A percentile compares a stretch with the other conserved stretches of the same genome.
phyloP scores from a whole-genome alignment of 2,888 invertebrate species.

The Agrypnus murinus region DNA sequence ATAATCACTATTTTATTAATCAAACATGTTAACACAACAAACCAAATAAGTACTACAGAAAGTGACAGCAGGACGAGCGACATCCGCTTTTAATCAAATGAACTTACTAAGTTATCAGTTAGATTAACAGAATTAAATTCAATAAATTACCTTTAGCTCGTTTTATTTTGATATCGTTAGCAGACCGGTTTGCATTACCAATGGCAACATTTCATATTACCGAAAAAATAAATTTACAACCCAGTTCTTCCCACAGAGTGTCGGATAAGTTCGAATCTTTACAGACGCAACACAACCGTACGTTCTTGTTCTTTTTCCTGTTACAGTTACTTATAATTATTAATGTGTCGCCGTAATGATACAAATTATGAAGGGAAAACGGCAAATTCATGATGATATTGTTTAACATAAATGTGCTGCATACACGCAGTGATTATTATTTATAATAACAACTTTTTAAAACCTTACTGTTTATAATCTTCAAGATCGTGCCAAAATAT shows the following conservation, averaged over 20 bases:
- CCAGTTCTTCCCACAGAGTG: conserved; percentile 36
- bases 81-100: conserved; percentile 21
- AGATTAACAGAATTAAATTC: conserved; percentile 22
- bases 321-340: conserved; percentile 7
- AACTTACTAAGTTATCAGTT: conserved; percentile 8
- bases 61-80: conserved; percentile 23
- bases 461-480: too few relatives aligned
- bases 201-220: conserved; percentile 23
- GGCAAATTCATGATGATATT: too few relatives aligned
- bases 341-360: not conserved
- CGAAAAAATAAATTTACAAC: conserved; percentile 31
- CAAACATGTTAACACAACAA: not conserved
- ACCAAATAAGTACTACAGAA: conserved; percentile 6
- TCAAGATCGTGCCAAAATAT: not conserved
- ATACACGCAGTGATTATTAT: too few relatives aligned
- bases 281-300: conserved; percentile 1
- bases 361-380: too few relatives aligned
- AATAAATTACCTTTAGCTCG: conserved; percentile 21
- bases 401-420: too few relatives aligned
- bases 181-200: conserved; percentile 29
- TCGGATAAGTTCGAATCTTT: conserved; percentile 5
- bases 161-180: conserved; percentile 26
- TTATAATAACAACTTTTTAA: not conserved
- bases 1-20: not conserved
- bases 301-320: not conserved